Conservation (phyloP, 2,888 invertebrate species). For the Frankliniella intonsa region DNA sequence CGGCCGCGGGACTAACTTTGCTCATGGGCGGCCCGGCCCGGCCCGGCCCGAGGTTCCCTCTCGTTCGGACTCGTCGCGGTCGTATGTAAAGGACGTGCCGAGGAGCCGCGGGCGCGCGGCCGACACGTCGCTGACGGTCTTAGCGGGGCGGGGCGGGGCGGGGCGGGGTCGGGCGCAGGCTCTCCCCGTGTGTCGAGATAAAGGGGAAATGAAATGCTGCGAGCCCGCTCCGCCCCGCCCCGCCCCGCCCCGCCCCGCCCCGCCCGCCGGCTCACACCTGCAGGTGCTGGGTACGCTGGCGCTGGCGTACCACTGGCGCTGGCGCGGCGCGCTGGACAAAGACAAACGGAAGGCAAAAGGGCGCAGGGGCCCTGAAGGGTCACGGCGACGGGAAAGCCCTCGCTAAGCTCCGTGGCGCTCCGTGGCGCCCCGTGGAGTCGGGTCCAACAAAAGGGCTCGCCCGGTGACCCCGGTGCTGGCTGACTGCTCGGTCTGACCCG, state of each 20-base stretch:
- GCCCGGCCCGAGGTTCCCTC: too few relatives aligned
- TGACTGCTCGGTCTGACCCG: neutral
- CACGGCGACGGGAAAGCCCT: neutral
- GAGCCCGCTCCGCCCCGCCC: too few relatives aligned
- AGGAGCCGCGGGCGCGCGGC: too few relatives aligned
- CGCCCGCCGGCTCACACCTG: neutral
- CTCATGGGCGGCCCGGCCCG: neutral
- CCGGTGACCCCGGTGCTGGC: neutral
- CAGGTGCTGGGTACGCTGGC: neutral
- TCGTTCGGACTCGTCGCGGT: too few relatives aligned
- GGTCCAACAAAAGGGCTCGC: conserved; percentile 11
- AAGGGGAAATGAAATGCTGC: too few relatives aligned
- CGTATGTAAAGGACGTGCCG: too few relatives aligned
- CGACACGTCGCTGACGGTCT: too few relatives aligned
- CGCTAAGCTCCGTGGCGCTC: conserved; percentile 11
- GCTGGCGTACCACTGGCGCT: neutral
- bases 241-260: neutral
- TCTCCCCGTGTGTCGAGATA: too few relatives aligned
- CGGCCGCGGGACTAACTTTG: too few relatives aligned
- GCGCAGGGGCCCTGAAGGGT: neutral
- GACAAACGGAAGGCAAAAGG: conserved; percentile 20
- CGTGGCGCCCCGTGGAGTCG: neutral
- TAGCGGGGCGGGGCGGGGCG: too few relatives aligned
- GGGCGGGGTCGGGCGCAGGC: neutral
- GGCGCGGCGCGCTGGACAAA: conserved; percentile 4